Evolutionary conservation across 2,797 vertebrate genomes (phyloP).

Genomic region (Podargus strigoides): DNA sequence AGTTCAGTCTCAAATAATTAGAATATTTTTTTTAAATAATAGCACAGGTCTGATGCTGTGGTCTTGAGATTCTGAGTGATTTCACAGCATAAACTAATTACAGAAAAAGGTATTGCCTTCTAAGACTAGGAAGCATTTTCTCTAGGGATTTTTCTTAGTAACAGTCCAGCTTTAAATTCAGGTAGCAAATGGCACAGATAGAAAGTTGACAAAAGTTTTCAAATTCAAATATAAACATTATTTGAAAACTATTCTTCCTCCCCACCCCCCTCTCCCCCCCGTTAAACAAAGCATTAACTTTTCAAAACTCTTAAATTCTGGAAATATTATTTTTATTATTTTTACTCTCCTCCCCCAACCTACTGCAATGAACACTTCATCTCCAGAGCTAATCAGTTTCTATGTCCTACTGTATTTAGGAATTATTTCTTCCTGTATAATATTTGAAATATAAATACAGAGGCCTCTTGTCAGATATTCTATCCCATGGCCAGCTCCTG

Average conservation of each 20-base stretch:
- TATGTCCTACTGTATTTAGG: not conserved
- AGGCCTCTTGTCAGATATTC: not conserved
- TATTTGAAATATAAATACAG: not conserved
- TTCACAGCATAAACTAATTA: not conserved
- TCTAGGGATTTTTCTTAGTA: not conserved
- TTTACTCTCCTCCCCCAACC: not conserved
- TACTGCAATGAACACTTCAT: not conserved
- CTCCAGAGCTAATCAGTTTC: not conserved
- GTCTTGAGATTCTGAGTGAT: not conserved
- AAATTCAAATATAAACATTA: not conserved
- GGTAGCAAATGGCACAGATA: not conserved
- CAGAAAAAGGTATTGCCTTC: not conserved
- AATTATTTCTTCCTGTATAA: not conserved
- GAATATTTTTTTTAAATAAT: not conserved
- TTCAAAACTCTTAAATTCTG: not conserved
- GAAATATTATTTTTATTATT: not conserved
- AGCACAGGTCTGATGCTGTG: accelerated
- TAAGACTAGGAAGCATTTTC: not conserved
- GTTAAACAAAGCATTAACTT: not conserved
- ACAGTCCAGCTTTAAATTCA: not conserved
- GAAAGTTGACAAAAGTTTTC: not conserved
- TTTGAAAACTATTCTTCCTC: too few species aligned
- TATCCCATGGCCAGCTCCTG: not conserved
- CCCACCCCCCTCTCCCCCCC: too few species aligned
- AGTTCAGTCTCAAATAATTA: not conserved